Evolutionary conservation across 2,888 invertebrate genomes (phyloP).

Genomic region (Gortyna flavago): DNA sequence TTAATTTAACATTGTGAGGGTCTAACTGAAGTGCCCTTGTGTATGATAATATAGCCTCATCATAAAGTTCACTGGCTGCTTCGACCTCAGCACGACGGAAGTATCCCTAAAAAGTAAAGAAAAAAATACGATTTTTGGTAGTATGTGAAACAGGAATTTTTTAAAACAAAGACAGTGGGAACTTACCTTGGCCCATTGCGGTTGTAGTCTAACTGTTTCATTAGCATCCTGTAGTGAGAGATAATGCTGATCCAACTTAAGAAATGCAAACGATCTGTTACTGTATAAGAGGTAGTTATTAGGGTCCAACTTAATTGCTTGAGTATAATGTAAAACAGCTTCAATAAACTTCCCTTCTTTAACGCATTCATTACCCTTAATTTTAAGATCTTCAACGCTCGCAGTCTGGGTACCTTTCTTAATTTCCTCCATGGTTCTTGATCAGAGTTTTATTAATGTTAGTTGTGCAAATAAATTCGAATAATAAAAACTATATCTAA

Average conservation of each 20-base stretch:
- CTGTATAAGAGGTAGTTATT: constrained; percentile 93
- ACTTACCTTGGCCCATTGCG: constrained; percentile 94
- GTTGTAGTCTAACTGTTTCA: constrained; percentile 93
- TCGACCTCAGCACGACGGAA: constrained; percentile 93
- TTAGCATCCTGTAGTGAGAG: constrained; percentile 94
- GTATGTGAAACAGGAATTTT: background rate
- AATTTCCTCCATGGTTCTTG: constrained; percentile 78
- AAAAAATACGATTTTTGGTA: background rate
- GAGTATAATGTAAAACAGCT: constrained; percentile 94
- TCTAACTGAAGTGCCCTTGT: constrained; percentile 92
- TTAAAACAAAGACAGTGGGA: background rate
- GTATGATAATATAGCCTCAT: constrained; percentile 92
- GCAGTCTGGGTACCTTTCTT: constrained; percentile 75
- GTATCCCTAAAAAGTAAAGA: constrained; percentile 89
- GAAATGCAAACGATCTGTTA: constrained; percentile 94
- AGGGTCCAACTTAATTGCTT: constrained; percentile 93
- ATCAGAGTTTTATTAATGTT: background rate
- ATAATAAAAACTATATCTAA: background rate
- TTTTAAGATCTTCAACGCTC: constrained; percentile 91
- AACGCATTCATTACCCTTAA: constrained; percentile 94
- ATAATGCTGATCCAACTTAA: constrained; percentile 94
- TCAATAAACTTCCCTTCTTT: constrained; percentile 93
- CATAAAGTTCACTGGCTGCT: constrained; percentile 91
- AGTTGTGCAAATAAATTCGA: constrained; percentile 3
- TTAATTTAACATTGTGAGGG: constrained; percentile 91